Percentiles rank a stretch among this genome's conserved stretches.
phyloP scores from a whole-genome alignment of 1,140 invertebrate species.

The Pogonomyrmex californicus region DNA sequence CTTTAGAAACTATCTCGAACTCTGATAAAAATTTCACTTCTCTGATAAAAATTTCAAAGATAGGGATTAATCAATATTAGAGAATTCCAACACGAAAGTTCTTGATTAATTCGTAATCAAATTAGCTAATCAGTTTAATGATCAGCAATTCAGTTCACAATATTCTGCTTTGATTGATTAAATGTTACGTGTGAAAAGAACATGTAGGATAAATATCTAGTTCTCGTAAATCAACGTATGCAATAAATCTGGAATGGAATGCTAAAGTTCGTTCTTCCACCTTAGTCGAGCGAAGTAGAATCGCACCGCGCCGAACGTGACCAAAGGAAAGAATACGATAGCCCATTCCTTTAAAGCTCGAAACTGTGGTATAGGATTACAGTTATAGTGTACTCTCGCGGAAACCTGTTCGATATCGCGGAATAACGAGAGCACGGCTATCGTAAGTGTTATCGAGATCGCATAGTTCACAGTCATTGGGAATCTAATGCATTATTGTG shows the following conservation, averaged over 20 bases:
- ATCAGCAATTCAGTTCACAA: too few species aligned
- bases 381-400: conserved; percentile 38
- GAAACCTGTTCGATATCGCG: conserved; percentile 53
- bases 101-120: neutral
- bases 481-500: conserved; percentile 21
- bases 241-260: conserved; percentile 48
- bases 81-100: neutral
- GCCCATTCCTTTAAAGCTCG: conserved; percentile 50
- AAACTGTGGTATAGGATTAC: conserved; percentile 50
- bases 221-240: conserved; percentile 16
- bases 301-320: conserved; percentile 52
- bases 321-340: conserved; percentile 48
- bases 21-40: neutral
- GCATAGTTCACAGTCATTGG: conserved; percentile 2
- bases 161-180: neutral
- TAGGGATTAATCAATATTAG: neutral
- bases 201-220: conserved; percentile 12
- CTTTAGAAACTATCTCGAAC: neutral
- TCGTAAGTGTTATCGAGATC: neutral
- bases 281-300: conserved; percentile 48
- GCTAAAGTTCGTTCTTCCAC: conserved; percentile 23
- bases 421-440: conserved; percentile 25
- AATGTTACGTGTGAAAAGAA: neutral
- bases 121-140: neutral
- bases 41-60: neutral